Base-by-base conservation (phyloP, 2,113 vertebrate species). In the Cranoglanis bouderius region DNA sequence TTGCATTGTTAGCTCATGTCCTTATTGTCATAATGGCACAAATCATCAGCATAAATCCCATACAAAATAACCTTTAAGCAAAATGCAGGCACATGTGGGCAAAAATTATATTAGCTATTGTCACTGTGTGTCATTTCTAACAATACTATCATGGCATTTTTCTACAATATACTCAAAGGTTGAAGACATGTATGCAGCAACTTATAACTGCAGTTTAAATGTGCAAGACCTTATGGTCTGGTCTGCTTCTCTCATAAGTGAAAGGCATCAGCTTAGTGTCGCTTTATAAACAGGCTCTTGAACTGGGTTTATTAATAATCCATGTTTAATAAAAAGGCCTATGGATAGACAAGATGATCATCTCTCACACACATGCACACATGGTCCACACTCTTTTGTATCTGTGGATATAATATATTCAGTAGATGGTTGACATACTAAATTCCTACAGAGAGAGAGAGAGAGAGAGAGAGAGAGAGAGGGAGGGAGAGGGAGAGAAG, bases 281-380 rank as follows among this genome's bases (percentile, higher is more conserved):
- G 46, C 80, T 90, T 87, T 61, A 84, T 87, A 87, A 29, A 1
- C 46, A 63, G 10, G 26, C 43, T 80, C 72, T 90, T 87, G 57
- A 75, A 61, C 38, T 46, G 49, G 65, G 80, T 65, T 74, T 78
- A 35, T 77, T 85, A 84, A 90, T 90, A 70, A 82, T 87, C 51
- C 40, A 85, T 81, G n/a, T 63, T 59, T 19, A 87, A 43, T 65
- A 53, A 18, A 87, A 90, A 90, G 86, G 82, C 85, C 43, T 18
- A 43, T 26, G 38, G 43, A 29, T 18, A 14, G 43, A 51, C 38
- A 19, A 9, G 0, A 72, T 6, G 8, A 29, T 1, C 74, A 77
- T 26, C 32, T 21, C 35, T 38, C 18, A 26, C 21, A 24, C 38
- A 43, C 19, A 43, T 10, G 9, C 72, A 75, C 38, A 75, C 72